These are phyloP conservation scores for Enteromius viviparus DNA, from an alignment of 2,797 vertebrate species.

Conservation along the genomic window DNA sequence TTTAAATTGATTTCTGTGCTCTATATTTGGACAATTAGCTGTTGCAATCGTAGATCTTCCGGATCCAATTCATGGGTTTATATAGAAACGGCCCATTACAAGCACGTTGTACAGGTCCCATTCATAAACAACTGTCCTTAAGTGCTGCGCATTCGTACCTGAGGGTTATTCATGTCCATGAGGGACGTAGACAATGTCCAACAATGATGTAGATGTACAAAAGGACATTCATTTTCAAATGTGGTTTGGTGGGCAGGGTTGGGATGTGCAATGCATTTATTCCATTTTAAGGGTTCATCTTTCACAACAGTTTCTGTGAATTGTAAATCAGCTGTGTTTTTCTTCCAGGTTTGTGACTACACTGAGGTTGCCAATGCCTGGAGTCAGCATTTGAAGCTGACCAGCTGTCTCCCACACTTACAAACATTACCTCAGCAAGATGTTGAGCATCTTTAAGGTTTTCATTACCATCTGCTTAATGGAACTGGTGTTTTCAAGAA, in stretches of 20 bases:
- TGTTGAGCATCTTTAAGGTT: slow-evolving; percentile 66
- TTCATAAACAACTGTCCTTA: slow-evolving; percentile 73
- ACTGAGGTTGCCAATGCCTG: slow-evolving; percentile 70
- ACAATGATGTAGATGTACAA: slow-evolving; percentile 56
- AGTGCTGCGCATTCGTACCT: slow-evolving; percentile 59
- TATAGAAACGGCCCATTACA: slow-evolving; percentile 49
- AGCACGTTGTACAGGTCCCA: slow-evolving; percentile 62
- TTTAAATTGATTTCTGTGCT: background rate
- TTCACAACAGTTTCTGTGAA: slow-evolving; percentile 30
- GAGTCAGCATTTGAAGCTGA: slow-evolving; percentile 67
- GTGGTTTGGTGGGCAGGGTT: slow-evolving; percentile 37
- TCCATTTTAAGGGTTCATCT: slow-evolving; percentile 23
- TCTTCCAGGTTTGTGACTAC: slow-evolving; percentile 48
- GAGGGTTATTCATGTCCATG: slow-evolving; percentile 70
- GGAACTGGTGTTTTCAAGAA: slow-evolving; percentile 56
- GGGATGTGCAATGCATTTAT: slow-evolving; percentile 34
- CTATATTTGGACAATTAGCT: background rate
- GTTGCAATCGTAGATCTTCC: slow-evolving; percentile 6
- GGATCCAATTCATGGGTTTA: slow-evolving; percentile 27
- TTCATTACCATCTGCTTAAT: slow-evolving; percentile 67
- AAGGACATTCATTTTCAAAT: slow-evolving; percentile 64
- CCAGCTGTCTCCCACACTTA: slow-evolving; percentile 47
- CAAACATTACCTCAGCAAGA: slow-evolving; percentile 62
- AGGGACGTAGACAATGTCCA: slow-evolving; percentile 68
- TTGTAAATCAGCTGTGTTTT: slow-evolving; percentile 36